Evolutionary conservation across 2,797 vertebrate species (phyloP), one percentile per base, ranked within the genome.

Genomic region (Arrhamphus sclerolepis): DNA sequence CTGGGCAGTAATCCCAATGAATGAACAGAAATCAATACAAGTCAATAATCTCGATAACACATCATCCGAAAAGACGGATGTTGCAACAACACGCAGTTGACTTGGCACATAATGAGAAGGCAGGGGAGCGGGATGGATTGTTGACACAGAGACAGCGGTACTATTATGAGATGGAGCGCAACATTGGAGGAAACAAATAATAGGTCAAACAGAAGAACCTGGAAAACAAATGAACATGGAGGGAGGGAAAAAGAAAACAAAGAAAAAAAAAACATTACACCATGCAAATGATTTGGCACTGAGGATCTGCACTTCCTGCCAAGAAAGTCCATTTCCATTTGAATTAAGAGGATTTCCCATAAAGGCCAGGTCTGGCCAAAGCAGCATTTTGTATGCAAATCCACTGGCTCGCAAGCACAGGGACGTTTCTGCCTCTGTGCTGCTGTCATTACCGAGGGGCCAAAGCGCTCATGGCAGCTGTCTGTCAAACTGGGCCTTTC

Each of bases 261-360:
- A 70, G 64, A 61, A 70, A 76, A 85, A 70, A 80, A 82, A 86
- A 75, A 84, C 68, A 85, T 87, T 86, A 89, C 72, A 88, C 83
- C 85, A 86, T 91, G 88, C 87, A 91, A 91, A 92, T 90, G 84
- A 89, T 85, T 90, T 92, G 91, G 92, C 90, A 85, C 85, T 71
- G 73, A 66, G 83, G 73, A 88, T 83, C 74, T 70, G 54, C 60
- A 55, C 72, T 77, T 72, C 79, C 87, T 88, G 90, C 91, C 91
- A 91, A 90, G 75, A 88, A 91, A 93, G 89, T 88, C 86, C 81
- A 91, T 91, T 92, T 92, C 84, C 89, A 90, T 92, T 91, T 91
- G 90, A 93, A 92, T 92, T 91, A 92, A 93, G 89, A 92, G 90
- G 91, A 91, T 91, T 92, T 89, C 83, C 87, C 82, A 87, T 85